Base-by-base conservation (phyloP, 2,113 vertebrate species). In the Cololabis saira region DNA sequence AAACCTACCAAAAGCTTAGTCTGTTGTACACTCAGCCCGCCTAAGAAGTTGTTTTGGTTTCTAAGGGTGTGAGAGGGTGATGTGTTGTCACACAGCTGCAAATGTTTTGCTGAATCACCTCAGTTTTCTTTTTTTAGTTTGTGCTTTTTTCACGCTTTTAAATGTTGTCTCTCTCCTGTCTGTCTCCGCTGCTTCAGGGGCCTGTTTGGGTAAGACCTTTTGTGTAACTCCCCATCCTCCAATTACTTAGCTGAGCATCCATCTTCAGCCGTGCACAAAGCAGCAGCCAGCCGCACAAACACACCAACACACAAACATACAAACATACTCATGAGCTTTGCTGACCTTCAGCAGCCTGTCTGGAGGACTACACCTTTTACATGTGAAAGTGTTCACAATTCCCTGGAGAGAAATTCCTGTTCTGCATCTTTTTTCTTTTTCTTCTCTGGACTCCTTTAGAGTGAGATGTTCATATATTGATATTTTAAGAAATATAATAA, bases 161-260 rank as follows among this genome's bases (percentile, higher is more conserved):
- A 86, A 80, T 90, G 86, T 87, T 85, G 63, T 92, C 80, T 93
- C 75, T 94, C 84, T 89, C 86, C 89, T 80, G 65, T 91, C 89
- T 83, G 91, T 93, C 87, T 92, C 80, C 71, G 84, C 78, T 86
- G 86, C 87, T 90, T 86, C 92, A 96, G 95, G 92, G 94, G 93
- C 94, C 92, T 93, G n/a, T 95, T 95, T 93, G 90, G 95, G 94
- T 96, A 95, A 95, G 95, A 94, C 44, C 67, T 85, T 70, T 71
- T 76, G 69, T 64, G 49, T 74, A 69, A 75, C 64, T 76, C 63
- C 51, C 65, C 71, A 51, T 67, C 48, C 41, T 74, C 43, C 44
- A 58, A 64, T 49, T 61, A 67, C 73, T 45, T 69, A 17, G 57
- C 54, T 74, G 64, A 50, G 45, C 59, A 5, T 83, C 48, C 72